Base-by-base conservation (phyloP, 2,113 vertebrate genomes). In the Azemiops feae region DNA sequence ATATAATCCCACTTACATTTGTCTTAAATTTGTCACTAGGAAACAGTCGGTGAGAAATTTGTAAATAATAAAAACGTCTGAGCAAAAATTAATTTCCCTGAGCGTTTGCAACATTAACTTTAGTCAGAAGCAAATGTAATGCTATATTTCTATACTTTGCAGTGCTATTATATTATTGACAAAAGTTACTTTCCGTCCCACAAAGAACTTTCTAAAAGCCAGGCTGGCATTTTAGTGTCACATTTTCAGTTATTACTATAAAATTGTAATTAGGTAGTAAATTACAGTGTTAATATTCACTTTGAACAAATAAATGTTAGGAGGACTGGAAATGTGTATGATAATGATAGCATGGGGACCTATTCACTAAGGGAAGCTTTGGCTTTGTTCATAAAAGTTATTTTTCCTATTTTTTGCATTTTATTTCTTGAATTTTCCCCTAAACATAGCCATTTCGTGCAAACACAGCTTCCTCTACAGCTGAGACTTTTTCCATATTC, bases 221-320 rank as follows among this genome's bases (percentile, higher is more conserved):
- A 89, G 91, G 16, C 45, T 95, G 91, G 94, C 20, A 96, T 97
- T 97, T 97, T 97, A 97, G 97, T 96, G 96, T 92, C 96, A 89
- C 95, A 95, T 97, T 97, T 97, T 96, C 96, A 94, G 97, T 97
- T 98, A 98, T 97, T 98, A 97, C 97, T 96, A 96, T 96, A 96
- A 95, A 97, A 97, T 97, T 96, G 95, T 97, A 98, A 98, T 98
- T 98, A 98, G 97, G 96, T 98, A 97, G 96, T 98, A 98, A 98
- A 98, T 98, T 98, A 97, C 95, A 97, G 94, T 97, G 97, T 96
- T 98, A 98, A 98, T 98, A 98, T 98, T 98, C 97, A 96, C 95
- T 97, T 97, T 97, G 97, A 97, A 98, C 97, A 97, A 98, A 97
- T 97, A 97, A 97, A 97, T 96, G 95, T 97, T 97, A 97, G 97